Percentiles rank a stretch among this genome's conserved stretches.
Evolutionary conservation across 2,113 vertebrate genomes (phyloP).

Genomic region (Vidua macroura): DNA sequence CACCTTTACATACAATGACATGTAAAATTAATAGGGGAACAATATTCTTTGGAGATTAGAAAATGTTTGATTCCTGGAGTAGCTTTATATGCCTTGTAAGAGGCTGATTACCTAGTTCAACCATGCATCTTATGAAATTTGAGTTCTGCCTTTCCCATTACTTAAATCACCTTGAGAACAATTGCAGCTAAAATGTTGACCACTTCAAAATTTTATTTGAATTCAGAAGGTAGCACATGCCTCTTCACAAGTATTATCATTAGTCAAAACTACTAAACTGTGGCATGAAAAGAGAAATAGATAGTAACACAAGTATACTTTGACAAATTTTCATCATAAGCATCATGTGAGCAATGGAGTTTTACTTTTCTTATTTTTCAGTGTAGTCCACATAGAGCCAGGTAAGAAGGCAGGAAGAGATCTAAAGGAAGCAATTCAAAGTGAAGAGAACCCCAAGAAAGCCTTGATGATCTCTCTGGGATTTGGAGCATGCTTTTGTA

Average conservation of each 20-base stretch:
- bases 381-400: rapidly evolving
- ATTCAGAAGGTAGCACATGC: neutral
- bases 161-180: neutral
- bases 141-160: neutral
- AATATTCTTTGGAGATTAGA: neutral
- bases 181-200: neutral
- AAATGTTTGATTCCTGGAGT: neutral
- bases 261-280: neutral
- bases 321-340: neutral
- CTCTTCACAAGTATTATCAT: neutral
- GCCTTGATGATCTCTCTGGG: neutral
- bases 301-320: neutral
- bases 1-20: neutral
- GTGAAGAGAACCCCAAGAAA: neutral
- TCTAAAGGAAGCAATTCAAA: neutral
- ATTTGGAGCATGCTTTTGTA: neutral
- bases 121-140: neutral
- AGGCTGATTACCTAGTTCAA: neutral
- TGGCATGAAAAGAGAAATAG: neutral
- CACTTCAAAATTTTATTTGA: neutral
- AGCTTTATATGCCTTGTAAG: neutral
- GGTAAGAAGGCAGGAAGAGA: neutral
- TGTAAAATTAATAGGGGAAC: neutral
- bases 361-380: neutral
- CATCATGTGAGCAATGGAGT: neutral